phyloP scores from a whole-genome alignment of 2,888 invertebrate genomes.

The Acleris laterana region DNA sequence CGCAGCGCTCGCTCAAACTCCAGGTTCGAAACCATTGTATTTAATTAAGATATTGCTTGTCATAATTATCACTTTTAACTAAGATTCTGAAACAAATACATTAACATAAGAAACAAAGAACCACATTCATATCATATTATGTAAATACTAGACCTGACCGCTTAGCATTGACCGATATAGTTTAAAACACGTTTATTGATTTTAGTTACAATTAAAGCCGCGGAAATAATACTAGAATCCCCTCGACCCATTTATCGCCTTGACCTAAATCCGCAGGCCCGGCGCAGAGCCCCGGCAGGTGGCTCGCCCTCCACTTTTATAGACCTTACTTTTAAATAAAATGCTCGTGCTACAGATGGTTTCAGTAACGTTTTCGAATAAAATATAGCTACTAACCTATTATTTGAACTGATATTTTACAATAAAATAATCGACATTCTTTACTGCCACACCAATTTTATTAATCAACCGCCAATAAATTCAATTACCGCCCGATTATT shows the following conservation, averaged over 20 bases:
- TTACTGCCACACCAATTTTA: too few species aligned
- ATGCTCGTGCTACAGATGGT: too few species aligned
- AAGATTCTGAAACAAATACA: slow-evolving; percentile 43
- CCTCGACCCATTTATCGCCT: slow-evolving; percentile 64
- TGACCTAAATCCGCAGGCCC: slow-evolving; percentile 58
- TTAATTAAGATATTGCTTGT: slow-evolving; percentile 76
- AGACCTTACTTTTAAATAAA: background rate
- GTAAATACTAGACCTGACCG: background rate
- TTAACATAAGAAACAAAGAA: background rate
- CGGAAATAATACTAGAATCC: slow-evolving; percentile 41
- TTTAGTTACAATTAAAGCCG: slow-evolving; percentile 43
- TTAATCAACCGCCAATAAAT: too few species aligned
- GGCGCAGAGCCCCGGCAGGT: slow-evolving; percentile 38
- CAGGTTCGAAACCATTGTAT: slow-evolving; percentile 66
- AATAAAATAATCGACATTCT: too few species aligned
- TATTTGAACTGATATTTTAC: too few species aligned
- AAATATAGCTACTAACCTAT: too few species aligned
- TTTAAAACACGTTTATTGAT: slow-evolving; percentile 45
- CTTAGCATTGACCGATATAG: background rate
- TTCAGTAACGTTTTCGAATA: too few species aligned
- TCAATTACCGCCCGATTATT: too few species aligned
- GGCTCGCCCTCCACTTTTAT: slow-evolving; percentile 25
- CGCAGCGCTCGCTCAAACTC: slow-evolving; percentile 48
- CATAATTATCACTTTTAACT: slow-evolving; percentile 75
- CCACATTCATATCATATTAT: too few species aligned